Evolutionary conservation across 1,140 invertebrate species (phyloP), one percentile per base, ranked within the genome.

Genomic region (Zaprionus davidi): DNA sequence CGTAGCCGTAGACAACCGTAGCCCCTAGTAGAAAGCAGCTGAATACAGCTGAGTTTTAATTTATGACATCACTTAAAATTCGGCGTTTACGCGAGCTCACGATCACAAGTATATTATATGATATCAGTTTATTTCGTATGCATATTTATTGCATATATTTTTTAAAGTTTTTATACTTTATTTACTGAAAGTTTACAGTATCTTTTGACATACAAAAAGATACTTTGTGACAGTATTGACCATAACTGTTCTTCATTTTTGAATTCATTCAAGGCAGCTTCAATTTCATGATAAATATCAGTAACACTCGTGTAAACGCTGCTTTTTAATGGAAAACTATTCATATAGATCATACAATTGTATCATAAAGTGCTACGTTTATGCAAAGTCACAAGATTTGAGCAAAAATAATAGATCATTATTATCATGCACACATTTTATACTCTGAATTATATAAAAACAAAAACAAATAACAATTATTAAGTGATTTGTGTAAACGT

Each of bases 1-100:
- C 26, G 24, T 71, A 71, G 34, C 38, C 17, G 31, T 75, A 58
- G 67, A 49, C 11, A 34, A 64, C 49, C 49, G 41, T 71, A 71
- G 71, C 24, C 24, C 24, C 24, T 38, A 36, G 49, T 53, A 57
- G 17, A 28, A 17, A 66, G 36, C 46, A 51, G 62, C 41, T 17
- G 7, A 9, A 15, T 31, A 24, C 24, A 56, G 53, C 53, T 56
- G 22, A 41, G 0, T 53, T 60, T 62, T 69, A 26, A 60, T 62
- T 69, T 60, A 53, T 60, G 31, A 60, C 31, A 51, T 26, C 26
- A 15, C 28, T 49, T n/a, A 5, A 49, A 15, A 41, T 34, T 11
- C 17, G 36, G 24, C 34, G 66, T 58, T 58, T 36, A 34, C 28
- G 60, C 66, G 20, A 60, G 20, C 2, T 13, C n/a, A 15, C 3